Evolutionary conservation across 1,140 invertebrate species (phyloP).

Genomic region (Drosophila biarmipes): DNA sequence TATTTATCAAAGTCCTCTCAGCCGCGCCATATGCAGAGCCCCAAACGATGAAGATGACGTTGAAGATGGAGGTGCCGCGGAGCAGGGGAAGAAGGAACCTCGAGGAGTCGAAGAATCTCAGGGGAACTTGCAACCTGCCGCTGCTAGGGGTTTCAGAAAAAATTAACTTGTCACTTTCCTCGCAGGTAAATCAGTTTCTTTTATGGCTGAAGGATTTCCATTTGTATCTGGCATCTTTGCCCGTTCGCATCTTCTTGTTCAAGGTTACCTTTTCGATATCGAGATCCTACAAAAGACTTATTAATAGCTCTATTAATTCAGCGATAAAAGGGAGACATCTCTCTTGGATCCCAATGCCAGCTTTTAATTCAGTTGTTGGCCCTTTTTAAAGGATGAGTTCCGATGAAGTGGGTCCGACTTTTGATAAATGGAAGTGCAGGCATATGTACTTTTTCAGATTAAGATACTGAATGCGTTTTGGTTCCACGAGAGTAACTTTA

Average conservation of each 20-base stretch:
- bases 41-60: constrained; percentile 25
- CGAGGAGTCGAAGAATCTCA: constrained; percentile 6
- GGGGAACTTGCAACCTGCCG: constrained; percentile 34
- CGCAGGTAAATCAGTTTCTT: constrained; percentile 78
- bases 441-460: background rate
- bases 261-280: constrained; percentile 64
- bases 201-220: constrained; percentile 71
- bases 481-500: background rate
- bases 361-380: constrained; percentile 45
- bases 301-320: constrained; percentile 80
- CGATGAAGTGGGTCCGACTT: constrained; percentile 33
- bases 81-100: constrained; percentile 15
- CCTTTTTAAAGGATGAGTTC: constrained; percentile 23
- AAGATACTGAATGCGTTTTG: background rate
- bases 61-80: constrained; percentile 11
- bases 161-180: constrained; percentile 81
- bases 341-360: constrained; percentile 17
- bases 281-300: constrained; percentile 72
- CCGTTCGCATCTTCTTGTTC: constrained; percentile 16
- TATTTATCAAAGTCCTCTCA: constrained; percentile 79
- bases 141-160: constrained; percentile 50
- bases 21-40: constrained; percentile 42
- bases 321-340: constrained; percentile 65
- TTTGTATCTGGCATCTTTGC: constrained; percentile 19
- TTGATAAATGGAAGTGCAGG: constrained; percentile 37